These are phyloP conservation scores for Sternarchorhynchus goeldii DNA, from an alignment of 2,797 vertebrate species.

Conservation along the genomic window DNA sequence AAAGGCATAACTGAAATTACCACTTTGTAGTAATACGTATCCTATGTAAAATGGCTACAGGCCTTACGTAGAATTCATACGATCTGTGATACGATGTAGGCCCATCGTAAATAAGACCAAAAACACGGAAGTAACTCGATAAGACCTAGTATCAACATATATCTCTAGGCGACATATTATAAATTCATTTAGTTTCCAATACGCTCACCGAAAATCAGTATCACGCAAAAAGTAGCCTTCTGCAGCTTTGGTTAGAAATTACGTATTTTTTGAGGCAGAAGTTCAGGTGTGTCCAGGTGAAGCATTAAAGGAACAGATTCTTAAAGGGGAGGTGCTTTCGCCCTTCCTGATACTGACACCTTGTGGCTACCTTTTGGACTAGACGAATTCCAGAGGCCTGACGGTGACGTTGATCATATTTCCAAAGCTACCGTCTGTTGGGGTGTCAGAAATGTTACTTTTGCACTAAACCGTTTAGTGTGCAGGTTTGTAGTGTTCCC, in stretches of 20 bases:
- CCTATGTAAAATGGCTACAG: too few species aligned
- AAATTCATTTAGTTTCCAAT: not conserved
- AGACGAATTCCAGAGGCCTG: too few species aligned
- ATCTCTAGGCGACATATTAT: not conserved
- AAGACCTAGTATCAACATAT: not conserved
- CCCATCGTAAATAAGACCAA: not conserved
- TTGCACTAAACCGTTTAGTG: too few species aligned
- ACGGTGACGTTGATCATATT: too few species aligned
- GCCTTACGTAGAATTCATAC: too few species aligned
- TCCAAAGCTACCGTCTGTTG: too few species aligned
- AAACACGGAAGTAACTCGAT: constrained; percentile 6
- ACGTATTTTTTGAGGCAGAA: constrained; percentile 14
- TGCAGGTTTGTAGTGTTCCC: too few species aligned
- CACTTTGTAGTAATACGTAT: too few species aligned
- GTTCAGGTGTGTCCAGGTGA: constrained; percentile 58
- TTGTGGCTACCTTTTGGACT: too few species aligned
- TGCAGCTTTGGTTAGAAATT: not conserved
- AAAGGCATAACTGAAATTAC: too few species aligned
- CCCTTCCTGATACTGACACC: not conserved
- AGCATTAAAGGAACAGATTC: constrained; percentile 45
- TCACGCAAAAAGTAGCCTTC: not conserved
- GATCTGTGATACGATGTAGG: too few species aligned
- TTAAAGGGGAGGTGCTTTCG: constrained; percentile 49
- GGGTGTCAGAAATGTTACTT: too few species aligned
- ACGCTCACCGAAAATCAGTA: constrained; percentile 31